Evolutionary conservation across 1,140 invertebrate genomes (phyloP), one percentile per base, ranked within the genome.

Genomic region (Halyomorpha halys): DNA sequence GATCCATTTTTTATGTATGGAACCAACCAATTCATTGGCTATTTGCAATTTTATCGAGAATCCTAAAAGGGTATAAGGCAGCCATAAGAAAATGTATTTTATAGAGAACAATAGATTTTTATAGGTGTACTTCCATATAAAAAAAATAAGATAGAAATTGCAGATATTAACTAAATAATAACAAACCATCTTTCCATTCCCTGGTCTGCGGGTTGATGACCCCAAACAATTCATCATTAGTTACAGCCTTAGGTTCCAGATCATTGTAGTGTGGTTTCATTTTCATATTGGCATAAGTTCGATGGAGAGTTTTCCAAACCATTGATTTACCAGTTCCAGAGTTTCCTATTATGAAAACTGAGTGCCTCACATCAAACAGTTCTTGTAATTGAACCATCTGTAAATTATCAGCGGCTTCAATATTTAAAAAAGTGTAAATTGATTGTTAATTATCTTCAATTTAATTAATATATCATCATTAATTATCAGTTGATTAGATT

Each of bases 171-270:
- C n/a, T n/a, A n/a, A 19, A 56, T 3, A 21, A 15, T 21, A n/a
- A n/a, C 25, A 59, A 8, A 82, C 93, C 94, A 75, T 97, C 94
- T 75, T 94, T 96, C 94, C 94, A 98, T 79, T 97, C 94, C 70
- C 94, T 80, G 0, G 94, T 97, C 0, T 91, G 79, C 15, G 93
- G 89, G 79, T 97, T 97, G 62, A 98, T 96, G 54, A 95, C 84
- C 14, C 94, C 94, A 76, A 96, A 98, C 19, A 97, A 78, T 74
- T 97, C 95, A 72, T 97, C 91, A 71, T 94, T 97, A 0, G 93
- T 96, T 6, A 97, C 90, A 34, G 93, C 92, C 77, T 96, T 96
- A 2, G 95, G 94, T 74, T 97, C 92, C 6, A 98, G 76, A 73
- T 97, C 94, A 71, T 91, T 86, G 66, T 86, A 94, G 47, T 83